These are phyloP conservation scores for Orius insidiosus DNA, from an alignment of 1,140 invertebrate species.

Conservation along the genomic window DNA sequence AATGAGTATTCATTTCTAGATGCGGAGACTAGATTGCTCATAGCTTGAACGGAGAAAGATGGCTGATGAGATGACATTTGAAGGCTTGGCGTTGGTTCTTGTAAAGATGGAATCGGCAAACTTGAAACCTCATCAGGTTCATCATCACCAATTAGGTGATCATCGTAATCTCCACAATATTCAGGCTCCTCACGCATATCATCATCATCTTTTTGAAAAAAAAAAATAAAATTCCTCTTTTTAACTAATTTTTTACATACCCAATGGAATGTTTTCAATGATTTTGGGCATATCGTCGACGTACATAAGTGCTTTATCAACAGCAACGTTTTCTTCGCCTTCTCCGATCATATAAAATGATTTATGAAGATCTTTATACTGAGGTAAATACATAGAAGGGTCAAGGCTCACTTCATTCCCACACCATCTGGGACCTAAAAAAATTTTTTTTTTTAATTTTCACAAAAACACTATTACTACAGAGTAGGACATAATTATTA, in stretches of 20 bases:
- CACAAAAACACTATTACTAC: no score
- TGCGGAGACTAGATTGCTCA: constrained; percentile 19
- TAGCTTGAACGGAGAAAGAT: constrained; percentile 22
- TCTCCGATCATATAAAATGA: not conserved
- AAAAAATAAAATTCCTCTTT: no score
- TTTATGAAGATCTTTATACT: constrained; percentile 5
- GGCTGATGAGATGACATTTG: constrained; percentile 6
- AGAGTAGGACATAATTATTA: no score
- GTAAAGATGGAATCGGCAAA: not conserved
- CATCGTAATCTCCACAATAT: constrained; percentile 11
- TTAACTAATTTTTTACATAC: not conserved
- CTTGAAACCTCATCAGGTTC: not conserved
- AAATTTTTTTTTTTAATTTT: no score
- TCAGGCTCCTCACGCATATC: constrained; percentile 18
- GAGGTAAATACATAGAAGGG: not conserved
- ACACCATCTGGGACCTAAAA: no score
- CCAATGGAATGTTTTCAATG: not conserved
- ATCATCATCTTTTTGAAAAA: constrained; percentile 1
- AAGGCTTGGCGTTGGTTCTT: not conserved
- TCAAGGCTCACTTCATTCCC: constrained; percentile 5
- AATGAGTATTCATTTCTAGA: constrained; percentile 50
- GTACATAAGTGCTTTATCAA: not conserved
- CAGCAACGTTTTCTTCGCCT: not conserved
- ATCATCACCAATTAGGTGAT: constrained; percentile 1
- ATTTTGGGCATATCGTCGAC: not conserved